Conservation (phyloP, 2,888 invertebrate species). For the Crocallis elinguaria region DNA sequence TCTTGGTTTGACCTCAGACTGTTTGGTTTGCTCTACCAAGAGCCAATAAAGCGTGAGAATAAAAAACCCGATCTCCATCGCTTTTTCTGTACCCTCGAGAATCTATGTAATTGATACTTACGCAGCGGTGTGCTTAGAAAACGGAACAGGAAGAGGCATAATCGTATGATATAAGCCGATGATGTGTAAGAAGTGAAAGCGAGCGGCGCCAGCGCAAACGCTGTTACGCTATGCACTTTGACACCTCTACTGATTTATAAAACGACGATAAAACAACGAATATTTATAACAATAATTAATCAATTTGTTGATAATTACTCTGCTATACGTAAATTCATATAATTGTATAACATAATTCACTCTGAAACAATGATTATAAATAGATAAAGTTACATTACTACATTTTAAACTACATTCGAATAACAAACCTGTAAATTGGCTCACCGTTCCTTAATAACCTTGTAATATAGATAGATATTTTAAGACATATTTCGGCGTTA, state of each 20-base stretch:
- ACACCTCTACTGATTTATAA: conserved; percentile 27
- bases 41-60: conserved; percentile 23
- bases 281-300: too few species aligned
- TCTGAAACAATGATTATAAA: too few species aligned
- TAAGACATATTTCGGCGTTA: too few species aligned
- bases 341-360: too few species aligned
- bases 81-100: conserved; percentile 24
- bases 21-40: conserved; percentile 27
- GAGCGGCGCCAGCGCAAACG: conserved; percentile 29
- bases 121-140: conserved; percentile 36
- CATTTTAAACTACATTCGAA: too few species aligned
- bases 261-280: conserved; percentile 7
- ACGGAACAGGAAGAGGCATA: conserved; percentile 37
- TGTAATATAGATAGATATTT: too few species aligned
- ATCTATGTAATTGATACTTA: conserved; percentile 26
- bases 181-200: conserved; percentile 45
- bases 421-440: too few species aligned
- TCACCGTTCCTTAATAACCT: too few species aligned
- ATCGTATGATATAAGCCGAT: conserved; percentile 40
- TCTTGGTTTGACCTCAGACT: conserved; percentile 54
- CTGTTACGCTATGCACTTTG: conserved; percentile 39
- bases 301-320: too few species aligned
- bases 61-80: conserved; percentile 30
- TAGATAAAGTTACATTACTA: too few species aligned
- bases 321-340: too few species aligned